Base-by-base conservation (phyloP, 2,888 invertebrate genomes). In the Meandrusa payeni region DNA sequence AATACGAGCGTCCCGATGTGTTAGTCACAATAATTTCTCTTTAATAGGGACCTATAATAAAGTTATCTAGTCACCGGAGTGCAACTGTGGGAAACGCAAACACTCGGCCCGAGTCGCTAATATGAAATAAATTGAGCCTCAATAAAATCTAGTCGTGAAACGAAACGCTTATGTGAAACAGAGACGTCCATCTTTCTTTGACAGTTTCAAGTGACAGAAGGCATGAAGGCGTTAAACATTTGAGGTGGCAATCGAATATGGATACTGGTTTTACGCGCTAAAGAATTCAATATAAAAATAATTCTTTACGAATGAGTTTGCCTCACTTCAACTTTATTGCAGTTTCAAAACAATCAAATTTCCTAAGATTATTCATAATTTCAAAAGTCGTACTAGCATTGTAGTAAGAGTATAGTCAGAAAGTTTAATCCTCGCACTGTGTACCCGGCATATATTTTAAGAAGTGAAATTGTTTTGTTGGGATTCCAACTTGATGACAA, bases 61-160 rank as follows among this genome's bases (percentile, higher is more conserved):
- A 44, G 44, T 44, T 44, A 44, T 44, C 44, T 44, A 32, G 15
- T 27, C 38, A 39, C 26, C 32, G 44, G 38, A 39, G 44, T 39
- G 44, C 32, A 26, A 44, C 44, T 44, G 44, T 44, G 44, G 44
- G 44, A 44, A 44, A 44, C 38, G 44, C 38, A 44, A 44, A 44
- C 38, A 44, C 32, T 9, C 24, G n/a, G 6, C 23, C 9, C 38
- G 33, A 38, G 27, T 20, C 23, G 44, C 38, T 44, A 44, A 44
- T 44, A 44, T 17, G 44, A 33, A 44, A 44, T 44, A 44, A 44
- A 44, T 44, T 44, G 38, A 44, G 38, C 24, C 32, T 26, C 44
- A 44, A 44, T 44, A 44, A 44, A 38, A 44, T 38, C 15, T 27
- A 32, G 26, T 28, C 38, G 38, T 26, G 44, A 32, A 33, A 37